Conservation (phyloP, 2,113 vertebrate genomes). For the Regulus satrapa region DNA sequence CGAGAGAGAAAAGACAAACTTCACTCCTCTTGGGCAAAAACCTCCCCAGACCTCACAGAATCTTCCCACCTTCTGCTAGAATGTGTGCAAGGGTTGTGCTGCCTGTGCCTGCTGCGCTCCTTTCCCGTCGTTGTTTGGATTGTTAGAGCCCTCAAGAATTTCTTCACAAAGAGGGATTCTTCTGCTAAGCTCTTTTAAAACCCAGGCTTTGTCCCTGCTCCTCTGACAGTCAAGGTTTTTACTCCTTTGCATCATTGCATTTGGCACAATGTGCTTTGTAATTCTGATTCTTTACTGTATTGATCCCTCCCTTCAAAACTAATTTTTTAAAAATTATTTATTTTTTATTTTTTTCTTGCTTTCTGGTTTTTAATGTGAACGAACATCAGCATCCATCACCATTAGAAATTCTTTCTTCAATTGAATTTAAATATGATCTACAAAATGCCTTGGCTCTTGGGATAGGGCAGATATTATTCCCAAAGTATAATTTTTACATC, state of each 20-base stretch:
- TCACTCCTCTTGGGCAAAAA: neutral
- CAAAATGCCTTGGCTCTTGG: neutral
- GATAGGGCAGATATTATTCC: neutral
- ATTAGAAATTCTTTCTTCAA: constrained; percentile 6
- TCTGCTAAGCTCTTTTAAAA: neutral
- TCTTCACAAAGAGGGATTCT: neutral
- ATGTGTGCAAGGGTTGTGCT: fast-evolving
- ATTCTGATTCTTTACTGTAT: neutral
- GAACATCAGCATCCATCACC: constrained; percentile 6
- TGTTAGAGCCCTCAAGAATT: neutral
- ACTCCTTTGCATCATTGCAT: neutral
- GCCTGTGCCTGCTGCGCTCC: neutral
- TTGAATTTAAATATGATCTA: constrained; percentile 2
- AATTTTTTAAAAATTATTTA: neutral
- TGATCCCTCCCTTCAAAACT: neutral
- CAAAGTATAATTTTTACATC: neutral
- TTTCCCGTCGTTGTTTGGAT: neutral
- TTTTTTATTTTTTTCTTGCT: neutral
- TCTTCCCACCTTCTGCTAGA: neutral
- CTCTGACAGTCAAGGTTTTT: neutral
- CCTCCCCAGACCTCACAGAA: too few relatives aligned
- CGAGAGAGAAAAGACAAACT: neutral
- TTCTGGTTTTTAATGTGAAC: neutral
- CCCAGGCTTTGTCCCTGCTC: neutral
- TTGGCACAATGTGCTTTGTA: neutral